Base-by-base conservation (phyloP, 2,888 invertebrate species). In the Agrochola circellaris region DNA sequence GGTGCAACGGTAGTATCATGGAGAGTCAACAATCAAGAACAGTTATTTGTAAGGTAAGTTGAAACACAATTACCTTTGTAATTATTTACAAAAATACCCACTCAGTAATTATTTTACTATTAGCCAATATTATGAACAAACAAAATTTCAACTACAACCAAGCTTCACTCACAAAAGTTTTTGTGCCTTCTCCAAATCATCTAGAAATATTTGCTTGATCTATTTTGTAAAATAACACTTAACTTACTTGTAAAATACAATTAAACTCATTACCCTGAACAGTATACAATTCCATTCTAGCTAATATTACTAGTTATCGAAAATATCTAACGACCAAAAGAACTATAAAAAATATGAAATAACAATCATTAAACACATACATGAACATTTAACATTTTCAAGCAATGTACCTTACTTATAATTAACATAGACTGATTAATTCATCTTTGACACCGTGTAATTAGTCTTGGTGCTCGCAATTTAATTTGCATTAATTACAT, bases 1-100 rank as follows among this genome's bases (percentile, higher is more conserved):
- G 99, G 99, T 95, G 99, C 99, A 86, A 99, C 99, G 77, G 98
- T 99, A 86, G 99, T 99, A 88, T 99, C 99, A 93, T 99, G 99
- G 99, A 97, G 99, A 91, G 99, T 99, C 84, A 98, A 99, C 96
- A 99, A 99, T 96, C 99, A 99, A 96, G 99, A 99, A 95, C 99
- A 99, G 94, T 97, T 99, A 93, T 99, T 99, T 97, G 99, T 99
- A 91, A 99, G 99, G 99, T 99, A 97, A 97, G 97, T 77, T 72
- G 23, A 26, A 34, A 60, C 13, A 61, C 17, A 6, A 26, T 48
- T 45, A 23, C 1, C 3, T 60, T 30, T 61, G 6, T 51, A 61
- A 51, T 26, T 48, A 30, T 1, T 51, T 7, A 9, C 1, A 26
- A 15, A 15, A 7, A 38, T 30, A 34, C 8, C 17, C 13, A 15